These are phyloP conservation scores for Corydoras maculifer DNA, from an alignment of 2,113 vertebrate species.

Conservation along the genomic window DNA sequence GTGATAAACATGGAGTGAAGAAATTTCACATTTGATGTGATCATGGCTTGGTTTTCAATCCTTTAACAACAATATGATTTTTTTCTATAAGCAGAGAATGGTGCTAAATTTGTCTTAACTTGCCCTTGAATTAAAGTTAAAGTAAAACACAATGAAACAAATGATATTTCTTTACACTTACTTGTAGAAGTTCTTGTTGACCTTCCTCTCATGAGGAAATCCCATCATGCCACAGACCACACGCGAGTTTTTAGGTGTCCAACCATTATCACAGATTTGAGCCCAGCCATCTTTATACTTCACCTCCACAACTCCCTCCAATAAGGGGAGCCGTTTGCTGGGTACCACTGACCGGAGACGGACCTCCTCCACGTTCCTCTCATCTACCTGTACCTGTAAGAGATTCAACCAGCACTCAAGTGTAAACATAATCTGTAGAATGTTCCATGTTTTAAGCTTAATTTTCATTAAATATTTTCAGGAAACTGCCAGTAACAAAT, in stretches of 20 bases:
- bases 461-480: too few relatives aligned
- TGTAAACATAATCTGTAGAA: too few relatives aligned
- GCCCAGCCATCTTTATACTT: constrained; percentile 76
- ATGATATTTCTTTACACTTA: constrained; percentile 56
- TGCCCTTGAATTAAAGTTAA: too few relatives aligned
- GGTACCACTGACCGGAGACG: constrained; percentile 73
- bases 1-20: too few relatives aligned
- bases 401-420: not conserved
- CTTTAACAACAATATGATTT: too few relatives aligned
- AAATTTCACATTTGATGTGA: too few relatives aligned
- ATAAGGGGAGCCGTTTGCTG: constrained; percentile 69
- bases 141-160: not conserved
- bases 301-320: constrained; percentile 86
- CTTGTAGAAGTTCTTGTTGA: constrained; percentile 95
- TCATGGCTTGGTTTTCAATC: too few relatives aligned
- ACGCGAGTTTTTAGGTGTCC: constrained; percentile 77
- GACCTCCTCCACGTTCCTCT: constrained; percentile 82
- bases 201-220: constrained; percentile 83
- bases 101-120: too few relatives aligned
- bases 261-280: constrained; percentile 83
- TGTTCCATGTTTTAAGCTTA: too few relatives aligned
- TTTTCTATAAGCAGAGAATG: too few relatives aligned
- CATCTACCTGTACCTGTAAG: constrained; percentile 67
- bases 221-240: constrained; percentile 95
- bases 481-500: too few relatives aligned